Percentiles rank a stretch among this genome's conserved stretches.
phyloP scores from a whole-genome alignment of 1,140 invertebrate species.

The Palaemon carinicauda region DNA sequence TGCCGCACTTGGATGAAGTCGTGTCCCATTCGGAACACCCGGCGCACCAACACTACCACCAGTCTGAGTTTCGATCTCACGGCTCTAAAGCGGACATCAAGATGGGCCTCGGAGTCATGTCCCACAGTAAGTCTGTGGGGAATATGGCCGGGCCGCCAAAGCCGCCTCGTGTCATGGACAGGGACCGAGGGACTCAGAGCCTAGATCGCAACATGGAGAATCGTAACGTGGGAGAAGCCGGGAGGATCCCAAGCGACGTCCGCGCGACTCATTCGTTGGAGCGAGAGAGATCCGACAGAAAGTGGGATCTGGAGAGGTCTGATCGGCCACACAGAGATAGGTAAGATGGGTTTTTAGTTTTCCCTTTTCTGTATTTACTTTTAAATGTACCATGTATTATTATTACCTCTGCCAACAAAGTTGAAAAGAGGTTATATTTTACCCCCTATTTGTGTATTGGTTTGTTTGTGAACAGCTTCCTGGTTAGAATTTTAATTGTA shows the following conservation, averaged over 20 bases:
- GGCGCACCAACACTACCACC: background rate
- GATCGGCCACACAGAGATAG: slow-evolving; percentile 21
- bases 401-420: too few species aligned
- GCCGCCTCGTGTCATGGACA: slow-evolving; percentile 21
- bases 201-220: slow-evolving; percentile 31
- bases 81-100: slow-evolving; percentile 23
- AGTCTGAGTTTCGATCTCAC: background rate
- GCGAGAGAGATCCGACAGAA: background rate
- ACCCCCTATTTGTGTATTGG: too few species aligned
- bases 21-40: background rate
- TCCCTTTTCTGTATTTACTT: background rate
- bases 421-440: too few species aligned
- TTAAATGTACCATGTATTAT: too few species aligned
- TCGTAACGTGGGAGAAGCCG: background rate
- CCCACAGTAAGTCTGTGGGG: background rate
- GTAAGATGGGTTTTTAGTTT: background rate
- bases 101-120: slow-evolving; percentile 31
- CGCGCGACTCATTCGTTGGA: slow-evolving; percentile 38
- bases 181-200: slow-evolving; percentile 24
- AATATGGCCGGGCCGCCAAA: slow-evolving; percentile 35
- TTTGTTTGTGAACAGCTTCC: too few species aligned
- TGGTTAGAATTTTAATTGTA: too few species aligned
- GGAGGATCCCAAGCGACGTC: background rate
- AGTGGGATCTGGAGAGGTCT: background rate
- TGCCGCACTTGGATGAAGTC: slow-evolving; percentile 13